A percentile compares a stretch with the other conserved stretches of the same genome.
These are phyloP conservation scores for Aspidiotus rigidus DNA, from an alignment of 2,888 invertebrate species.

Conservation along the genomic window DNA sequence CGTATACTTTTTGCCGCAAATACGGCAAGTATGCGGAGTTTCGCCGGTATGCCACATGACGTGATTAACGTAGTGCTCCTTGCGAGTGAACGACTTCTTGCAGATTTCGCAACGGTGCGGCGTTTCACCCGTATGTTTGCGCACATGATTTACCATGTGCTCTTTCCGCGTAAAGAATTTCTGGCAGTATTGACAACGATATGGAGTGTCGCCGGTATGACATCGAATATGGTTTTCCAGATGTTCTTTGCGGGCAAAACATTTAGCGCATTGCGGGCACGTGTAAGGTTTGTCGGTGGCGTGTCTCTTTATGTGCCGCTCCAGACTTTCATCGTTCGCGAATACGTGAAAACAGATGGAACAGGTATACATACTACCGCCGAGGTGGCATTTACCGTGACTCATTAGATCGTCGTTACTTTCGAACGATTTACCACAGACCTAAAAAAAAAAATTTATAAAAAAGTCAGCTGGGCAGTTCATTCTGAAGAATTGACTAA, in stretches of 20 bases:
- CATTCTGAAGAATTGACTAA: no score
- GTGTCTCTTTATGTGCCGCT: constrained; percentile 70
- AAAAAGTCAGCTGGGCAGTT: not conserved
- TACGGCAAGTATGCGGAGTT: constrained; percentile 40
- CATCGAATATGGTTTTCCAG: constrained; percentile 73
- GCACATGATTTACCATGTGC: constrained; percentile 68
- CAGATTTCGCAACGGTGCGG: constrained; percentile 68
- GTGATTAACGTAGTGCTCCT: constrained; percentile 70
- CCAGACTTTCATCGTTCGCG: constrained; percentile 59
- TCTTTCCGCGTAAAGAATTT: constrained; percentile 68
- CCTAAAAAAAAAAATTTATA: not conserved
- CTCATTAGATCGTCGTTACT: constrained; percentile 68
- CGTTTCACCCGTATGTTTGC: constrained; percentile 67
- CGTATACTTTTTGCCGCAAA: constrained; percentile 43
- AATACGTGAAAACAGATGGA: constrained; percentile 64
- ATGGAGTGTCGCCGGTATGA: constrained; percentile 46
- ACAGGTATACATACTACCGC: constrained; percentile 65
- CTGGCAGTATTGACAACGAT: constrained; percentile 62
- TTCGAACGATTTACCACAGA: constrained; percentile 70
- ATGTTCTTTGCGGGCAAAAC: constrained; percentile 77
- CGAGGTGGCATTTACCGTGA: constrained; percentile 76
- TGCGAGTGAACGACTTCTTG: constrained; percentile 67
- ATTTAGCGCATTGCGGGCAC: constrained; percentile 74
- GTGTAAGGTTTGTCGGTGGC: constrained; percentile 76
- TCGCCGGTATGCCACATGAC: constrained; percentile 64